A percentile compares a stretch with the other conserved stretches of the same genome.
phyloP scores from a whole-genome alignment of 2,888 invertebrate genomes.

The Syrista parreyssii region DNA sequence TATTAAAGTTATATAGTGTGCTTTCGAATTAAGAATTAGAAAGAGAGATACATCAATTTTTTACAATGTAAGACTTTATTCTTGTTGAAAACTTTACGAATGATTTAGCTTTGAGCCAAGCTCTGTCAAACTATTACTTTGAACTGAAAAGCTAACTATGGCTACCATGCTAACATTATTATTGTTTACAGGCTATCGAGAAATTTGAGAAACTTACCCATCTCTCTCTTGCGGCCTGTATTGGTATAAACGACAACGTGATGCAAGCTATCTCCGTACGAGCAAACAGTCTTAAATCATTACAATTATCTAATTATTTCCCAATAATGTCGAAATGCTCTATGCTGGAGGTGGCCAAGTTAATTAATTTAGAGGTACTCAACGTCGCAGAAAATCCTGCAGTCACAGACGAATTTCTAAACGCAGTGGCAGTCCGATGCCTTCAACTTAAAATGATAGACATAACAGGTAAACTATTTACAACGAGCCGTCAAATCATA shows the following conservation, averaged over 20 bases:
- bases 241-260: constrained; percentile 39
- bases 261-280: constrained; percentile 43
- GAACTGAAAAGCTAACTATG: background rate
- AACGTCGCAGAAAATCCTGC: constrained; percentile 67
- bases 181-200: constrained; percentile 40
- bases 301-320: constrained; percentile 46
- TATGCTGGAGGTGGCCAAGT: constrained; percentile 61
- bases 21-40: too few species aligned
- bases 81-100: too few species aligned
- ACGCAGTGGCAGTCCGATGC: constrained; percentile 63
- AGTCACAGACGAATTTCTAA: constrained; percentile 69
- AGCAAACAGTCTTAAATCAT: constrained; percentile 38
- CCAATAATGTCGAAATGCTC: constrained; percentile 55
- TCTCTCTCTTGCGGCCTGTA: constrained; percentile 44
- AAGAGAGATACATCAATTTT: too few species aligned
- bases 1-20: too few species aligned
- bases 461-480: constrained; percentile 40
- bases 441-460: constrained; percentile 45
- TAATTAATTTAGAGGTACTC: constrained; percentile 67
- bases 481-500: background rate
- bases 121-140: background rate
- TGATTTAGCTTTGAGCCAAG: background rate
- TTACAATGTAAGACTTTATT: background rate
- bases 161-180: background rate
- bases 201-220: constrained; percentile 41